Percentiles rank a stretch among this genome's conserved stretches.
phyloP scores from a whole-genome alignment of 2,113 vertebrate genomes.

The Butorides virescens region DNA sequence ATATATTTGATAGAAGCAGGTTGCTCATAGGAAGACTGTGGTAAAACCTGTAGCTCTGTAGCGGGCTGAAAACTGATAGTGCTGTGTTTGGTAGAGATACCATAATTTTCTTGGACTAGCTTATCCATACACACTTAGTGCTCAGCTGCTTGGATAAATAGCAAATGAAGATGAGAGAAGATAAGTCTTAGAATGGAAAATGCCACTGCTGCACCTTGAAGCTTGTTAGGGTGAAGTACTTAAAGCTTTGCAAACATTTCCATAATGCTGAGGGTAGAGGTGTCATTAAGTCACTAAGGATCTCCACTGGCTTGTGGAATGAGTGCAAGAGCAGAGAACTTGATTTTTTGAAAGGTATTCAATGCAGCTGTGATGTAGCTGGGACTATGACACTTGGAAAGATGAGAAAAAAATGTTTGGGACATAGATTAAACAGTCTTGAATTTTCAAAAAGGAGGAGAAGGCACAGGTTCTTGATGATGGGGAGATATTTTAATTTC shows the following conservation, averaged over 20 bases:
- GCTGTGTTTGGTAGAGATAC: background rate
- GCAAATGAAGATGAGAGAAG: background rate
- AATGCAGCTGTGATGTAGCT: background rate
- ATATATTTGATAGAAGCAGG: background rate
- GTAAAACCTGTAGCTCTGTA: background rate
- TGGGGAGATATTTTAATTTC: background rate
- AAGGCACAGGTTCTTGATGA: background rate
- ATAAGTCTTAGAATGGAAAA: background rate
- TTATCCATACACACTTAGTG: background rate
- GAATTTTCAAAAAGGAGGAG: background rate
- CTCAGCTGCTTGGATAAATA: background rate
- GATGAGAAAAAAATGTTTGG: background rate
- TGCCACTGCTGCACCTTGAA: background rate
- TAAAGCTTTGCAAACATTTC: background rate
- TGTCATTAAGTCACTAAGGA: background rate
- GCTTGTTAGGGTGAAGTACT: background rate
- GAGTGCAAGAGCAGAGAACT: background rate
- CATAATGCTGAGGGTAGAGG: background rate
- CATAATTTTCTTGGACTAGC: background rate
- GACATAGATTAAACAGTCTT: background rate
- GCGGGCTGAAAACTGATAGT: background rate
- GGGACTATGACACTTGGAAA: background rate
- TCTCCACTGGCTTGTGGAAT: background rate
- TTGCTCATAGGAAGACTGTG: background rate
- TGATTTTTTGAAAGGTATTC: background rate